Percentiles rank a stretch among this genome's conserved stretches.
Evolutionary conservation across 2,113 vertebrate genomes (phyloP).

Genomic region (Neolamprologus falcicula): DNA sequence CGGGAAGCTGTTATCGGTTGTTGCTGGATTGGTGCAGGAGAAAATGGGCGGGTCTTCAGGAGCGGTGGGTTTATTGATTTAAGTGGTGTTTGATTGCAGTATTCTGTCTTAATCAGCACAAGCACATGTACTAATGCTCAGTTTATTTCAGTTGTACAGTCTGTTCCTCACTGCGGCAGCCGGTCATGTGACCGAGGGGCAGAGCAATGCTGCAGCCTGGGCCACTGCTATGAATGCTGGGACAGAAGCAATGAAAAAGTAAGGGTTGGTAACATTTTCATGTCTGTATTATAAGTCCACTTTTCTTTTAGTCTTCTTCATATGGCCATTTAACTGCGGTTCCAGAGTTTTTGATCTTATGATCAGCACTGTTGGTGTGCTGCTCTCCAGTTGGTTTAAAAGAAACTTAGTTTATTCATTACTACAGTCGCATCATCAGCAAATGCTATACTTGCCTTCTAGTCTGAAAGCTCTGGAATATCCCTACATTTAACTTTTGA

Average conservation of each 20-base stretch:
- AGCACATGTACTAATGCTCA: background rate
- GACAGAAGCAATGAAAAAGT: constrained; percentile 85
- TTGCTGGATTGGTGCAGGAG: constrained; percentile 81
- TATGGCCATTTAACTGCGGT: background rate
- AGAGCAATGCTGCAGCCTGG: constrained; percentile 67
- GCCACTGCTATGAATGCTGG: constrained; percentile 83
- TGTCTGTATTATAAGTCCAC: background rate
- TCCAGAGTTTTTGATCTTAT: background rate
- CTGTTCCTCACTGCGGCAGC: constrained; percentile 87
- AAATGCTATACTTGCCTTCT: background rate
- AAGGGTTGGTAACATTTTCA: background rate
- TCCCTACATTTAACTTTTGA: background rate
- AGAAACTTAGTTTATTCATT: background rate
- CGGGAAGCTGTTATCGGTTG: constrained; percentile 63
- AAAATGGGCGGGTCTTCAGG: constrained; percentile 94
- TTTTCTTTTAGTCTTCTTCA: background rate
- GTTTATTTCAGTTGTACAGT: constrained; percentile 78
- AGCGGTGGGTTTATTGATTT: constrained; percentile 70
- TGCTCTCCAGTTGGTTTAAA: background rate
- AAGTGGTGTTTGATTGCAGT: background rate
- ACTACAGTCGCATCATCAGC: accelerated
- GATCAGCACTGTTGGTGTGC: background rate
- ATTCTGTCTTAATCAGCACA: background rate
- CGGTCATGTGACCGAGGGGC: constrained; percentile 57
- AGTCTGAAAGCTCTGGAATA: background rate